Evolutionary conservation across 2,113 vertebrate genomes (phyloP).

Genomic region (Oenanthe melanoleuca): DNA sequence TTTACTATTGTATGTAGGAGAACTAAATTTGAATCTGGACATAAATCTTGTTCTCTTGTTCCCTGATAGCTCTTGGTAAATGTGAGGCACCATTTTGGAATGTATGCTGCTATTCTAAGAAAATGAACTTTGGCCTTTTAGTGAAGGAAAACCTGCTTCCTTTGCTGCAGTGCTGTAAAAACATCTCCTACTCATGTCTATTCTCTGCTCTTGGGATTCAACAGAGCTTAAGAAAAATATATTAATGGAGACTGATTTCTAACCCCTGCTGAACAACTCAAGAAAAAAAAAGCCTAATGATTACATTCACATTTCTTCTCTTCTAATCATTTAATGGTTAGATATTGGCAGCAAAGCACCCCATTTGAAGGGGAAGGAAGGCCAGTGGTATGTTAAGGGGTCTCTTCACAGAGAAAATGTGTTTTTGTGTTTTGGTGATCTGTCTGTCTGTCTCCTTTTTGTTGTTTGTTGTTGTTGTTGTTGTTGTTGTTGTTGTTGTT

Average conservation of each 20-base stretch:
- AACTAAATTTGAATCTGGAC: neutral
- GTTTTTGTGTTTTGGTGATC: neutral
- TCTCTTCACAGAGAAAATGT: neutral
- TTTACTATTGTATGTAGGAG: neutral
- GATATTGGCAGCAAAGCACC: slow-evolving; percentile 1
- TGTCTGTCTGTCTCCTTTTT: neutral
- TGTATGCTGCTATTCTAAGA: slow-evolving; percentile 42
- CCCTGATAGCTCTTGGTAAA: slow-evolving; percentile 10
- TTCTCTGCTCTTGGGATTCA: slow-evolving; percentile 37
- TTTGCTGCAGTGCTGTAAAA: slow-evolving; percentile 37
- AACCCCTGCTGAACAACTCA: slow-evolving; percentile 24
- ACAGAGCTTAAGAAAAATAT: slow-evolving; percentile 23
- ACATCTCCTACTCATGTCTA: slow-evolving; percentile 53
- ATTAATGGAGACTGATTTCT: slow-evolving; percentile 57
- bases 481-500: too few species aligned
- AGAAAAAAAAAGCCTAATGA: slow-evolving; percentile 27
- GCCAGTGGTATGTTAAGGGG: neutral
- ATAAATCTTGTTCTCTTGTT: slow-evolving; percentile 25
- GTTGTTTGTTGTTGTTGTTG: neutral
- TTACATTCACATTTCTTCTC: slow-evolving; percentile 2
- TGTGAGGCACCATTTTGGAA: slow-evolving; percentile 51
- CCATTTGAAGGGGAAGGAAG: neutral
- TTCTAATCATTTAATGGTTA: slow-evolving; percentile 22
- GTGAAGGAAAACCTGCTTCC: slow-evolving; percentile 22
- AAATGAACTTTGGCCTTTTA: slow-evolving; percentile 43